Base-by-base conservation (phyloP, 2,888 invertebrate genomes). In the Gymnosoma rotundatum region DNA sequence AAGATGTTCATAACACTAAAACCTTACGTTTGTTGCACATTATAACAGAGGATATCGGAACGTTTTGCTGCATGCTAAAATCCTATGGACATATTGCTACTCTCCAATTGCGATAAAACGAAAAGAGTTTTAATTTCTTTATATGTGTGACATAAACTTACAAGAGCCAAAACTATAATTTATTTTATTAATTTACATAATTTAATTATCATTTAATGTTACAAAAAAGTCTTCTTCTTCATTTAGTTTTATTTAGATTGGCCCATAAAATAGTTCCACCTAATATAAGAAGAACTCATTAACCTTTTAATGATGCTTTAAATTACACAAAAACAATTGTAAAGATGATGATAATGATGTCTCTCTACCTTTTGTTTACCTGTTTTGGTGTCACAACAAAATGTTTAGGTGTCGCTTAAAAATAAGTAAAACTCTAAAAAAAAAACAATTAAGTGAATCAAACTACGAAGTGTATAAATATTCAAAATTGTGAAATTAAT, bases 281-380 rank as follows among this genome's bases (percentile, higher is more conserved):
- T 4, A 14, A 58, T 20, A 32, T 9, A 16, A 1, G 56, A 9
- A 2, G 45, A 48, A 16, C n/a, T 58, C 9, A 58, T 58, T 58
- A 58, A 10, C 2, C n/a, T 12, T 32, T 58, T 20, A 36, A 67
- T 36, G 14, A 54, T 42, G 45, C 45, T 7, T 25, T 10, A 20
- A 67, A 16, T 54, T 67, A 54, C 52, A 54, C 4, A 42, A 42
- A 52, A 54, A n/a, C 54, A 54, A 67, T 54, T 52, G 54, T n/a
- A 9, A 54, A 69, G n/a, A 25, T 38, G 18, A 38, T 32, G 14
- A n/a, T 48, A n/a, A n/a, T 6, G 9, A 16, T 48, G 6, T n/a
- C 14, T 32, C 25, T 25, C 25, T 25, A 25, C 12, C 45, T 45
- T 45, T 48, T n/a, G 12, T 16, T n/a, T 48, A 5, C 16, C 14